Conservation (phyloP, 2,797 vertebrate genomes). For the Schizopygopsis pylzovi region DNA sequence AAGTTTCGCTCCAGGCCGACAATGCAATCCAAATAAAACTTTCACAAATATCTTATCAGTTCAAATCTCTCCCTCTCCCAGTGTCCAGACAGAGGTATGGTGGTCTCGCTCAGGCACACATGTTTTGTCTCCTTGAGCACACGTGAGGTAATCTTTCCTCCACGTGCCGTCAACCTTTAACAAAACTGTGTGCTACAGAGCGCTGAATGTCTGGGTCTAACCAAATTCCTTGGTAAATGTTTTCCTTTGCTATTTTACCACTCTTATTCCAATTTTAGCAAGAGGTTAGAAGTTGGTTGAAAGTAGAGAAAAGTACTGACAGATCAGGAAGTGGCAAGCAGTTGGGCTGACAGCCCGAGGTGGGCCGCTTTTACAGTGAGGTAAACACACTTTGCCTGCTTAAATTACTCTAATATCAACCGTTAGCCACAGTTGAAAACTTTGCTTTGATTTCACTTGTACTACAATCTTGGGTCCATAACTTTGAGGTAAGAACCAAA, state of each 20-base stretch:
- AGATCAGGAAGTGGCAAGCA: slow-evolving; percentile 43
- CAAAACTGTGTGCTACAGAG: slow-evolving; percentile 2
- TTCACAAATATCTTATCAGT: slow-evolving; percentile 31
- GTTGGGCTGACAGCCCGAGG: background rate
- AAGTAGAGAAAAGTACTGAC: slow-evolving; percentile 50
- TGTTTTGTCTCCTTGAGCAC: slow-evolving; percentile 35
- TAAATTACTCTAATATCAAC: background rate
- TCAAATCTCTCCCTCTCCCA: background rate
- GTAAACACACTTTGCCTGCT: slow-evolving; percentile 11
- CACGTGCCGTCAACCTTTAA: slow-evolving; percentile 42
- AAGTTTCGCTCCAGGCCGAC: background rate
- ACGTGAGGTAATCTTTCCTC: slow-evolving; percentile 49
- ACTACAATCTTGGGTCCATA: background rate
- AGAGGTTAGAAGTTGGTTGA: slow-evolving; percentile 39
- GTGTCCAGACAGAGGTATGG: slow-evolving; percentile 32
- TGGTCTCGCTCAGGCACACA: slow-evolving; percentile 34
- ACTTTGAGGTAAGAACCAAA: background rate
- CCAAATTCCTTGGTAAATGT: slow-evolving; percentile 19
- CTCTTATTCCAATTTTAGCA: slow-evolving; percentile 47
- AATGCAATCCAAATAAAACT: slow-evolving; percentile 7
- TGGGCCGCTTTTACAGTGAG: slow-evolving; percentile 5
- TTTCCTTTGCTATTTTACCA: slow-evolving; percentile 44
- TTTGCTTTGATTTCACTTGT: slow-evolving; percentile 10
- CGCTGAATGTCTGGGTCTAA: slow-evolving; percentile 13
- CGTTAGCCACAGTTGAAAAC: background rate